Base-by-base conservation (phyloP, 2,888 invertebrate genomes). In the Adelognathus sp. region DNA sequence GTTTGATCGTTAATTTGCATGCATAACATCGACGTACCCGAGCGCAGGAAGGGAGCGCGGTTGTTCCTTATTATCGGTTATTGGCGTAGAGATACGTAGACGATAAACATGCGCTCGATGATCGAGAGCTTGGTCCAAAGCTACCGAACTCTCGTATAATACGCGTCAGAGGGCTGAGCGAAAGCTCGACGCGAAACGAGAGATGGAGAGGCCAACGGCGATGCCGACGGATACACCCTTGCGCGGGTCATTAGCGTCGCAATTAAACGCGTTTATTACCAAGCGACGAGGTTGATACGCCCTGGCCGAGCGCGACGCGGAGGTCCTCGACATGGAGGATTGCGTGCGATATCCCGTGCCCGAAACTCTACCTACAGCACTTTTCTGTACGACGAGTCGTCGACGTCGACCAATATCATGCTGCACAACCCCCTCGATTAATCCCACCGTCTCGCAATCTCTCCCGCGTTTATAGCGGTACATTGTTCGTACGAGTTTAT, bases 191-290 rank as follows among this genome's bases (percentile, higher is more conserved):
- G 33, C 44, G 31, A 29, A 11, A 31, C 11, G 18, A 33, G 39
- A 27, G 41, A 11, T 44, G 11, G 72, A 63, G 69, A 69, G 63
- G 76, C 70, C 29, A 67, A 14, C 54, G 41, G 14, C 54, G 67
- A 67, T 39, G 54, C 54, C 41, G 54, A 54, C 41, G 67, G 67
- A 67, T 67, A 67, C 54, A 54, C 72, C 78, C 76, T 77, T 80
- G 74, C 76, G 73, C 74, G 80, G 71, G 67, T 84, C 86, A 87
- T 87, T 87, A 85, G 83, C 83, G 82, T 82, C 81, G 86, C 85
- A 88, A 88, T 88, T 87, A 87, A 88, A 87, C 86, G 85, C 85
- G 87, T 88, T 88, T 87, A 88, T 88, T 86, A 86, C 84, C 84
- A 80, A 77, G 81, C 83, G 81, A 80, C 80, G 58, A 60, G 46